phyloP scores from a whole-genome alignment of 2,797 vertebrate species.

The Coendou prehensilis region DNA sequence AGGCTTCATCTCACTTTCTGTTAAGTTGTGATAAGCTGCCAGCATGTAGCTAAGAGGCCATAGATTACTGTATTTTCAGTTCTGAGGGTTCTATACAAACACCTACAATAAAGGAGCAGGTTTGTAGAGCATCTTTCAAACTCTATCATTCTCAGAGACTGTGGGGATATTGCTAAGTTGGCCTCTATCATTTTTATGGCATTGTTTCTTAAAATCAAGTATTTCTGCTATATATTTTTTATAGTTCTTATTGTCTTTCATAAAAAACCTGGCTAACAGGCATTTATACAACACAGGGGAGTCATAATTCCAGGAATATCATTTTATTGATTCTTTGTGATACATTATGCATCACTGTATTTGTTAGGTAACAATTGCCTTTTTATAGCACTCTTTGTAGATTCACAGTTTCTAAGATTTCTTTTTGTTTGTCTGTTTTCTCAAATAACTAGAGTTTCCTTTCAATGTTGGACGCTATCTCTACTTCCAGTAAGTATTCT shows the following conservation, averaged over 20 bases:
- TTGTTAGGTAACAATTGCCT: slow-evolving; percentile 11
- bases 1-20: slow-evolving; percentile 71
- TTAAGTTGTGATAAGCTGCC: slow-evolving; percentile 74
- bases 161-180: slow-evolving; percentile 4
- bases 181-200: slow-evolving; percentile 57
- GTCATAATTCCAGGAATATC: neutral
- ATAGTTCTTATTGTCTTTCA: slow-evolving; percentile 39
- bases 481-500: slow-evolving; percentile 10
- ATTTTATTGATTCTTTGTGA: neutral
- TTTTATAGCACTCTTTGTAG: slow-evolving; percentile 21
- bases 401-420: neutral
- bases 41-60: slow-evolving; percentile 45
- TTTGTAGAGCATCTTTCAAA: slow-evolving; percentile 57
- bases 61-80: slow-evolving; percentile 18
- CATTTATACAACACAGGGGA: neutral
- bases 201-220: slow-evolving; percentile 61
- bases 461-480: slow-evolving; percentile 18
- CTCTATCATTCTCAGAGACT: slow-evolving; percentile 43
- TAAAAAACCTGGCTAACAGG: slow-evolving; percentile 22
- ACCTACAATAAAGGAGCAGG: neutral
- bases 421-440: neutral
- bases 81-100: slow-evolving; percentile 44
- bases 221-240: slow-evolving; percentile 47
- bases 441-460: neutral
- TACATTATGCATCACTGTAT: neutral